Conservation (phyloP, 2,888 invertebrate genomes). For the Pachycephus smyrnensis region DNA sequence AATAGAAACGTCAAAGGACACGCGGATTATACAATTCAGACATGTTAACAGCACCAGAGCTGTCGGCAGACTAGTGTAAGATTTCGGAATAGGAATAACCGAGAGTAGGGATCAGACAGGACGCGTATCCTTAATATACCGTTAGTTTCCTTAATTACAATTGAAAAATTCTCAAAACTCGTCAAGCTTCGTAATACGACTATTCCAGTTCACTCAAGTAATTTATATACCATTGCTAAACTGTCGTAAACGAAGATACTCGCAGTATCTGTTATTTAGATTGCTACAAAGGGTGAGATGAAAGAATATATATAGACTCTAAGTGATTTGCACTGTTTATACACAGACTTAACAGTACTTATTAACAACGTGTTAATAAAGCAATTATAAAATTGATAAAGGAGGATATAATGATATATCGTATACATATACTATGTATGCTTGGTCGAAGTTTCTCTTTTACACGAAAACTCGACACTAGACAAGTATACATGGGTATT, state of each 20-base stretch:
- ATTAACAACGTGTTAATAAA: not conserved
- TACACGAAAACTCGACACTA: not conserved
- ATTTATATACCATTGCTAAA: not conserved
- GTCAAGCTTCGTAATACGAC: not conserved
- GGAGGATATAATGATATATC: too few relatives aligned
- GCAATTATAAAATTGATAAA: not conserved
- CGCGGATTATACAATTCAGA: not conserved
- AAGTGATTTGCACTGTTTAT: not conserved
- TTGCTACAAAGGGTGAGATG: not conserved
- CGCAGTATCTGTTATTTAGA: not conserved
- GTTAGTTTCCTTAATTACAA: not conserved
- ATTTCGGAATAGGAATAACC: not conserved
- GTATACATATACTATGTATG: not conserved
- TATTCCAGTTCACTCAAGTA: not conserved
- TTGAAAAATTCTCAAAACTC: not conserved
- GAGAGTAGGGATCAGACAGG: not conserved
- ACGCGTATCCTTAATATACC: not conserved
- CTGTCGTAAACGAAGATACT: not conserved
- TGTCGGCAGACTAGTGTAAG: not conserved
- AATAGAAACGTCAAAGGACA: not conserved
- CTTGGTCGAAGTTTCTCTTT: not conserved
- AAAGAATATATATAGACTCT: not conserved
- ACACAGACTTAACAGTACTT: not conserved
- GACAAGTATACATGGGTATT: not conserved
- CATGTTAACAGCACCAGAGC: not conserved